Percentiles rank a stretch among this genome's conserved stretches.
These are phyloP conservation scores for Triplophysa dalaica DNA, from an alignment of 2,113 vertebrate species.

Conservation along the genomic window DNA sequence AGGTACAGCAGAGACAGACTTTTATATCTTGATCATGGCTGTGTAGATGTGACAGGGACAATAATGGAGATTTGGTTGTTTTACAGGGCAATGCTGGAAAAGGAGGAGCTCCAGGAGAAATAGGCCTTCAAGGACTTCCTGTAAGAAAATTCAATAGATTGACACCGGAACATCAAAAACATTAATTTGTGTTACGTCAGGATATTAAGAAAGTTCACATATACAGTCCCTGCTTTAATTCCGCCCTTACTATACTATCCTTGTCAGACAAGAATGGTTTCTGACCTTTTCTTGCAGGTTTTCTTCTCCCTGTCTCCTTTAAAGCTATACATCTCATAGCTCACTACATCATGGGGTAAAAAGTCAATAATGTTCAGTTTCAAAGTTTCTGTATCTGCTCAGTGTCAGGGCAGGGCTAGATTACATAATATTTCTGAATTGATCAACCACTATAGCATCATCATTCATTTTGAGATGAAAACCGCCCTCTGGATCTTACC, in stretches of 20 bases:
- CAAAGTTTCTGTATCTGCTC: background rate
- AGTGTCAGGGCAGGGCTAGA: background rate
- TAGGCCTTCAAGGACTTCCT: slow-evolving; percentile 88
- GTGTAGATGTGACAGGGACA: background rate
- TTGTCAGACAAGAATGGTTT: background rate
- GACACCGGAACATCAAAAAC: background rate
- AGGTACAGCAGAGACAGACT: slow-evolving; percentile 72
- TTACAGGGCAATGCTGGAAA: slow-evolving; percentile 86
- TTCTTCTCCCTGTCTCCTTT: slow-evolving; percentile 1
- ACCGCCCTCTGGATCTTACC: background rate
- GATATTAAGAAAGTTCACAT: background rate
- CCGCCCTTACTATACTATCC: background rate
- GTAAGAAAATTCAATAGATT: slow-evolving; percentile 72
- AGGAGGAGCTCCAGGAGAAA: slow-evolving; percentile 86
- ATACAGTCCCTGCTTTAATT: background rate
- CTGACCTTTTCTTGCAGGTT: background rate
- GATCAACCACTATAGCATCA: slow-evolving; percentile 12
- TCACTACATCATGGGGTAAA: background rate
- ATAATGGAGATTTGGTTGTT: background rate
- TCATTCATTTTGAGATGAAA: slow-evolving; percentile 16
- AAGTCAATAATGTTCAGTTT: slow-evolving; percentile 15
- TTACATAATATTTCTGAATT: slow-evolving; percentile 8
- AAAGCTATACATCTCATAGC: background rate
- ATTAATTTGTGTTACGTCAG: no score
- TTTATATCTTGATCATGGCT: background rate